A percentile compares a stretch with the other conserved stretches of the same genome.
Conservation (phyloP, 64 coral and sea anemone species). For the Montipora sp. region DNA sequence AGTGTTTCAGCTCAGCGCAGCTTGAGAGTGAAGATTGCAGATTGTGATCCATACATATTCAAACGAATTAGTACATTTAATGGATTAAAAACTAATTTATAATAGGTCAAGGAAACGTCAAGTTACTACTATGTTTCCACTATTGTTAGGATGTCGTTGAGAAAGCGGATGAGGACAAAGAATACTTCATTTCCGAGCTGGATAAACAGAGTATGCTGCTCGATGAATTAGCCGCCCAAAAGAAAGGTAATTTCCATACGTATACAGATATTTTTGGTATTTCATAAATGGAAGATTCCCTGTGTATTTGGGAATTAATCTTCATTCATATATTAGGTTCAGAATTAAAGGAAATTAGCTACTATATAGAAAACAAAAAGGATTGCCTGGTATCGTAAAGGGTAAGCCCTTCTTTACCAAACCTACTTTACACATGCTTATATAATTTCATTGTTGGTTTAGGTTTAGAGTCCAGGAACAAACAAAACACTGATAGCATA, state of each 20-base stretch:
- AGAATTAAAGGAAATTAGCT: not conserved
- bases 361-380: not conserved
- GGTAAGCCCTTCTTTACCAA: not conserved
- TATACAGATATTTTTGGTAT: too few species aligned
- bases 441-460: not conserved
- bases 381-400: not conserved
- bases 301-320: too few species aligned
- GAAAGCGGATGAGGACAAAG: conserved; percentile 65
- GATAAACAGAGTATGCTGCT: conserved; percentile 67
- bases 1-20: too few species aligned
- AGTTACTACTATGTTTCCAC: not conserved
- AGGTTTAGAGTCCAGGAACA: conserved; percentile 66
- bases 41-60: not conserved
- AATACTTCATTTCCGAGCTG: conserved; percentile 75
- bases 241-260: conserved; percentile 50
- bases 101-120: too few species aligned
- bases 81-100: not conserved
- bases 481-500: conserved; percentile 67
- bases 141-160: conserved; percentile 54
- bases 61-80: not conserved
- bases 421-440: not conserved
- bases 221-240: conserved; percentile 66
- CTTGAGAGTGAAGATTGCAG: not conserved
- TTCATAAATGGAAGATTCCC: too few species aligned
- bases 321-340: too few species aligned